Evolutionary conservation across 2,113 vertebrate genomes (phyloP), one percentile per base, ranked within the genome.

Genomic region (Nestor notabilis): DNA sequence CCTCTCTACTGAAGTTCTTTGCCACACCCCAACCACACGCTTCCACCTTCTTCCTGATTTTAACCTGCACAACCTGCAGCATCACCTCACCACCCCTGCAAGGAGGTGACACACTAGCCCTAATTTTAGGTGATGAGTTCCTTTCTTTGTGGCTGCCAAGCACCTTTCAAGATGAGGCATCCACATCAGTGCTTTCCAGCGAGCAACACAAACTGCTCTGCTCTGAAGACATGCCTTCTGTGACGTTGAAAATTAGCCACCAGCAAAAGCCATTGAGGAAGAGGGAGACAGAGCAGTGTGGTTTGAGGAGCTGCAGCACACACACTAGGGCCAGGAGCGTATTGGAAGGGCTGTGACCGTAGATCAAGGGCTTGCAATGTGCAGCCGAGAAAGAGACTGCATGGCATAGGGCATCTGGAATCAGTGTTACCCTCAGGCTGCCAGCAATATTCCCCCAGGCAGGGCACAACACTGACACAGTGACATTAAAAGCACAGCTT

Each of bases 301-400:
- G 11, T 28, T 12, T 13, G n/a, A 79, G 41, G n/a, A 87, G 49
- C 47, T 72, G 35, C 65, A 66, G 49, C 0, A 0, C 41, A 0
- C 41, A 27, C 15, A 13, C n/a, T 4, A 43, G 7, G 46, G 28
- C 33, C 0, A 2, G 28, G 52, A 15, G 27, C 0, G 0, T 13
- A 49, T 6, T 0, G 0, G 41, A 94, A 53, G 13, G 28, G 55
- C 41, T 63, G 43, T 35, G 75, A 65, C 68, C 1, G 0, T 43
- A 61, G 83, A 75, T 9, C 0, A 0, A 70, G 46, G 16, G 41
- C 46, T 77, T 71, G 64, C 27, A 60, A 15, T 4, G 39, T 37
- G 21, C 23, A 92, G 50, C 35, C 50, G 31, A 55, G 29, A 88
- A 85, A 55, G 56, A 77, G 52, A 58, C 63, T 14, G 31, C 66